phyloP scores from a whole-genome alignment of 2,888 invertebrate species.

The Parascotia fuliginaria region DNA sequence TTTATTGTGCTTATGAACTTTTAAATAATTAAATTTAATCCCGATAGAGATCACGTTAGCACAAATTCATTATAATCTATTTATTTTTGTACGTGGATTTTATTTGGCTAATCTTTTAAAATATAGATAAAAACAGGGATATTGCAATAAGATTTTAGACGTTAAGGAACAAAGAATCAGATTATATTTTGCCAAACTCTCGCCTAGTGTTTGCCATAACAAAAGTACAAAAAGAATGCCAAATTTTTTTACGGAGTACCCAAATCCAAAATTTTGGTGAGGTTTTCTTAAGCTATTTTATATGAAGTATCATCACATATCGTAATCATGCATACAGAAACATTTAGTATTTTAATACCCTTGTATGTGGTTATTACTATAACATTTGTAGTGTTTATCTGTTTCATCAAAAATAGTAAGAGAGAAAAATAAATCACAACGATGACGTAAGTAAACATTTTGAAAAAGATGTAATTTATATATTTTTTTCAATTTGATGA shows the following conservation, averaged over 20 bases:
- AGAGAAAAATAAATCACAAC: no score
- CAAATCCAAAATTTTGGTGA: constrained; percentile 29
- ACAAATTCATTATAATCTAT: background rate
- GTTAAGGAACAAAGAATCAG: constrained; percentile 3
- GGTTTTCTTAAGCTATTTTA: constrained; percentile 35
- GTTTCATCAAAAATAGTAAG: constrained; percentile 43
- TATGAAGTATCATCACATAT: constrained; percentile 56
- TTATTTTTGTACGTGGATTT: background rate
- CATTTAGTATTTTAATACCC: constrained; percentile 38
- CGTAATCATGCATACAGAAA: constrained; percentile 46
- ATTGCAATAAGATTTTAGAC: background rate
- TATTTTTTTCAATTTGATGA: constrained; percentile 32
- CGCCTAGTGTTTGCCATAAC: constrained; percentile 41
- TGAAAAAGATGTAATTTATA: background rate
- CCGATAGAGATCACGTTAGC: background rate
- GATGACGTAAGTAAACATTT: no score
- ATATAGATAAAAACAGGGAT: no score
- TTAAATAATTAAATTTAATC: background rate
- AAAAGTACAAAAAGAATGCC: constrained; percentile 69
- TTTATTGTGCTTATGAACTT: constrained; percentile 2
- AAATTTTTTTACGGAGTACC: constrained; percentile 54
- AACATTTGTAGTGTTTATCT: constrained; percentile 13
- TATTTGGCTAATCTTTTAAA: no score
- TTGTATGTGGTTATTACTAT: constrained; percentile 38
- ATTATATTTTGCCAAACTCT: constrained; percentile 39